A percentile compares a stretch with the other conserved stretches of the same genome.
Evolutionary conservation across 2,113 vertebrate species (phyloP).

Genomic region (Peucedramus taeniatus): DNA sequence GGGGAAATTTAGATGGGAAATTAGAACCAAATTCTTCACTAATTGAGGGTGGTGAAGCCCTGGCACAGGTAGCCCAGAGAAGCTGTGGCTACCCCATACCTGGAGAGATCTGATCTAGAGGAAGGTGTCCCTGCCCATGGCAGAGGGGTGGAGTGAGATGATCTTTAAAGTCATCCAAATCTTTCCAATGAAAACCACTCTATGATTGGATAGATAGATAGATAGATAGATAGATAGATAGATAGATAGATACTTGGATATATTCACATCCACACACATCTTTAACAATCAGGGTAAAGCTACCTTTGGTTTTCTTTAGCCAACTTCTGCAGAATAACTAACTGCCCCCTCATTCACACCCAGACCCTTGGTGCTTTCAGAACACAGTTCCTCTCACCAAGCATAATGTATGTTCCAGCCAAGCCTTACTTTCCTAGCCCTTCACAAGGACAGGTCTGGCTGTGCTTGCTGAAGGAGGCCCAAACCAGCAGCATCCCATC

Average conservation of each 20-base stretch:
- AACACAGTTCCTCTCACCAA: neutral
- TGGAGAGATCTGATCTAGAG: neutral
- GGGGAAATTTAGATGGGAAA: neutral
- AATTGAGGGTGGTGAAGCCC: neutral
- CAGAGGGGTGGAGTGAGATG: neutral
- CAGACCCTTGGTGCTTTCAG: neutral
- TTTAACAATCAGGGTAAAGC: neutral
- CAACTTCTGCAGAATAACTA: neutral
- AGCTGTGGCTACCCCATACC: neutral
- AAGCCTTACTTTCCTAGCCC: neutral
- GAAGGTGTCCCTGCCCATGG: neutral
- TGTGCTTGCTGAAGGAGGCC: neutral
- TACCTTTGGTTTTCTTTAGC: neutral
- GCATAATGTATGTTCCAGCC: fast-evolving
- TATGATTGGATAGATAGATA: fast-evolving
- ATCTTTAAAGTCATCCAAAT: neutral
- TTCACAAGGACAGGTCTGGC: neutral
- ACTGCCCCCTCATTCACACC: neutral
- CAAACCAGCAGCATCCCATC: neutral
- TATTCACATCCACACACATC: fast-evolving
- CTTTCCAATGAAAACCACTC: neutral
- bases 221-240: too few relatives aligned
- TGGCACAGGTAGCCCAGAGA: neutral
- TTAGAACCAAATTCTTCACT: neutral
- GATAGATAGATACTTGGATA: fast-evolving